Percentiles rank a stretch among this genome's conserved stretches.
Evolutionary conservation across 2,888 invertebrate genomes (phyloP).

Genomic region (Nineta flava): DNA sequence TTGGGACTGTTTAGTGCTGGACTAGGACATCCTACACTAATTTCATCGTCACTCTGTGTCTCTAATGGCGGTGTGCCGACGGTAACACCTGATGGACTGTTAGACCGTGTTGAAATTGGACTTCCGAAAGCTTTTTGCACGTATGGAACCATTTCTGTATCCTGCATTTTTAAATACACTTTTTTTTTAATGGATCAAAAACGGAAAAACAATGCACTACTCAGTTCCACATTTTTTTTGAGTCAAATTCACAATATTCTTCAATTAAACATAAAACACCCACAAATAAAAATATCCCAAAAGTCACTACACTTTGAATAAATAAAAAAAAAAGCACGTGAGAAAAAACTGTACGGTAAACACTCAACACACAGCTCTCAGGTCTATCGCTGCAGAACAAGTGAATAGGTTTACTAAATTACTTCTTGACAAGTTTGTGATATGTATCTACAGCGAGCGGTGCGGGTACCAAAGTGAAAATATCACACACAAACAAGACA

Average conservation of each 20-base stretch:
- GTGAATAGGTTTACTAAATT: too few relatives aligned
- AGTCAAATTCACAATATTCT: background rate
- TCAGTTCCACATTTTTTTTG: background rate
- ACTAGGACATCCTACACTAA: conserved; percentile 62
- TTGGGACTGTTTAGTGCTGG: conserved; percentile 27
- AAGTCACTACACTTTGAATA: background rate
- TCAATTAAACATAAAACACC: too few relatives aligned
- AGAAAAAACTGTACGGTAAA: background rate
- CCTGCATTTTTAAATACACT: conserved; percentile 23
- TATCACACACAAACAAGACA: too few relatives aligned
- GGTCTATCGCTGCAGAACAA: too few relatives aligned
- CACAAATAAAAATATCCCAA: background rate
- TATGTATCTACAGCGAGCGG: too few relatives aligned
- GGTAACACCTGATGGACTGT: conserved; percentile 30
- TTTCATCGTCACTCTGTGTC: conserved; percentile 49
- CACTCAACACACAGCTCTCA: too few relatives aligned
- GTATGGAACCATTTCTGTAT: conserved; percentile 20
- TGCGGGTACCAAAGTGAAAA: too few relatives aligned
- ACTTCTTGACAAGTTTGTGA: too few relatives aligned
- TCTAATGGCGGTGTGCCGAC: conserved; percentile 31
- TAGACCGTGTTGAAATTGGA: conserved; percentile 26
- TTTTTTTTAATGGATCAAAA: too few relatives aligned
- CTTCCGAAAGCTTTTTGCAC: conserved; percentile 23
- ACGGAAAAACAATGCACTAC: too few relatives aligned
- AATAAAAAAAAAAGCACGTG: background rate